phyloP scores from a whole-genome alignment of 2,797 vertebrate species.

The Falco cherrug region DNA sequence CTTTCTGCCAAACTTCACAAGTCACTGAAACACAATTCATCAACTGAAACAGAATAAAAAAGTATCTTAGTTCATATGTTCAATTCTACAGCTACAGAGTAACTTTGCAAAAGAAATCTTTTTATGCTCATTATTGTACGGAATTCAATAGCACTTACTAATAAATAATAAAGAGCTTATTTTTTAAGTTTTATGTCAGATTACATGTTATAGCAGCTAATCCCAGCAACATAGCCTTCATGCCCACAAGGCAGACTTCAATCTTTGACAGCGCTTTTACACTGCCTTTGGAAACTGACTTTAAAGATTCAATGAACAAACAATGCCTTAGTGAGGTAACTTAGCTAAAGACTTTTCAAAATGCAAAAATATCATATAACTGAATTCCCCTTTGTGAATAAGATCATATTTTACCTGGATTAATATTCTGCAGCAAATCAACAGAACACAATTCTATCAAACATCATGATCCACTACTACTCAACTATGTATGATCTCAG shows the following conservation, averaged over 20 bases:
- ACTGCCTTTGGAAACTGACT: conserved; percentile 35
- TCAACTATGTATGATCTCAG: background rate
- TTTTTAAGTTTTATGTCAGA: background rate
- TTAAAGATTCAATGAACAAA: conserved; percentile 44
- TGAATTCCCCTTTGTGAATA: background rate
- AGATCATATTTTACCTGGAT: conserved; percentile 11
- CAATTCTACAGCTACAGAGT: background rate
- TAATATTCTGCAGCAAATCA: conserved; percentile 13
- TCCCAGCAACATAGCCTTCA: background rate
- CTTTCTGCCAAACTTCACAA: background rate
- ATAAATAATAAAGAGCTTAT: background rate
- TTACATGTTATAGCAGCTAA: background rate
- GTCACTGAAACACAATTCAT: background rate
- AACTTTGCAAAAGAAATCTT: background rate
- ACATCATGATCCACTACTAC: background rate
- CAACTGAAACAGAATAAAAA: background rate
- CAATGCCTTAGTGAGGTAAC: background rate
- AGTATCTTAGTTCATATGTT: background rate
- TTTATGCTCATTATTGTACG: background rate
- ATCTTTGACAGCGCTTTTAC: background rate
- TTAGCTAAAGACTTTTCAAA: background rate
- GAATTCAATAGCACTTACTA: background rate
- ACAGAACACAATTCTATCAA: background rate
- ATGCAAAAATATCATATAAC: background rate
- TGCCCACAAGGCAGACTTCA: conserved; percentile 6